These are phyloP conservation scores for Siderastrea siderea DNA, from an alignment of 92 coral and sea anemone genomes.

Conservation along the genomic window DNA sequence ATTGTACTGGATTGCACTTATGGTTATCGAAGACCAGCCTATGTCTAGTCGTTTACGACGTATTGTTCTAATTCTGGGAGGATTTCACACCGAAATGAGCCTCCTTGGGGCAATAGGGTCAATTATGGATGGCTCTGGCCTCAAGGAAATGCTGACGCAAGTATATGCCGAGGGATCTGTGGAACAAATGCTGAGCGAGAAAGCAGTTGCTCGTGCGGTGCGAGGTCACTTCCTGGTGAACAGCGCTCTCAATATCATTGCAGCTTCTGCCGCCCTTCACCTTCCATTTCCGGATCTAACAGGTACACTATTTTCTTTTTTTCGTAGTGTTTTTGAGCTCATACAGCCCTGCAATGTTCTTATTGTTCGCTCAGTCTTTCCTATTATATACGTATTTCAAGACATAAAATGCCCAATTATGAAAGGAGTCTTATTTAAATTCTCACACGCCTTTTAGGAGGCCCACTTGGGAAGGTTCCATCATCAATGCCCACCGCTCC, in stretches of 20 bases:
- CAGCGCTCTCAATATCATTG: slow-evolving; percentile 15
- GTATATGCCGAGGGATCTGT: slow-evolving; percentile 33
- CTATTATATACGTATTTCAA: too few relatives aligned
- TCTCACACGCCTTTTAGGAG: too few relatives aligned
- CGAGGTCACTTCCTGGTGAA: slow-evolving; percentile 20
- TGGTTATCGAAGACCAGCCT: slow-evolving; percentile 24
- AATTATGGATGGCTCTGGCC: slow-evolving; percentile 24
- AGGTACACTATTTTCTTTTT: too few relatives aligned
- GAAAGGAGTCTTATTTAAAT: too few relatives aligned
- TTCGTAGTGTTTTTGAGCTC: too few relatives aligned
- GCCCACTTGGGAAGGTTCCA: too few relatives aligned
- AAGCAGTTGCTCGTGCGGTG: slow-evolving; percentile 35
- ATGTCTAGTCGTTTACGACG: slow-evolving; percentile 4
- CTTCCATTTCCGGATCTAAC: too few relatives aligned
- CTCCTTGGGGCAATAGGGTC: slow-evolving; percentile 10
- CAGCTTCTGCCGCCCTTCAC: not conserved
- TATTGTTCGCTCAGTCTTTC: too few relatives aligned
- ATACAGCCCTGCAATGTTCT: too few relatives aligned
- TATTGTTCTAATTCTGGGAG: slow-evolving; percentile 18
- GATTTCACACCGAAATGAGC: slow-evolving; percentile 19
- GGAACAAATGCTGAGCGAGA: not conserved
- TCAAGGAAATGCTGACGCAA: slow-evolving; percentile 25
- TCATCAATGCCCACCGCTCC: too few relatives aligned
- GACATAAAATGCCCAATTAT: too few relatives aligned
- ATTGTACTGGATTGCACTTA: slow-evolving; percentile 30